Conservation (phyloP, 2,888 invertebrate species). For the Drosophila meridiana region DNA sequence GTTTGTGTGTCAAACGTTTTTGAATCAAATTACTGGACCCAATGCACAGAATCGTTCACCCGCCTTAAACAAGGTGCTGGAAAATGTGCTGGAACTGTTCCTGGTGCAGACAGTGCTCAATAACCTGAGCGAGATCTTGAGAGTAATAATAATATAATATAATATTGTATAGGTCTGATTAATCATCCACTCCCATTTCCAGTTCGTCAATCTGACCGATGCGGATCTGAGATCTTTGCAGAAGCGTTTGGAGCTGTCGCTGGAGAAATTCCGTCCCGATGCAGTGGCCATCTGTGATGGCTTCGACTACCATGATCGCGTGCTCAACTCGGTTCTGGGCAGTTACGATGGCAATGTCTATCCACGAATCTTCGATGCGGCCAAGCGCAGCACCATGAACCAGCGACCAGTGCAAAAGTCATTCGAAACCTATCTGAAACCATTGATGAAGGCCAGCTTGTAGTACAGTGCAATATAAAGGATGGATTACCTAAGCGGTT, state of each 20-base stretch:
- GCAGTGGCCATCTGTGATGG: conserved; percentile 96
- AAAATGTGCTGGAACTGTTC: conserved; percentile 92
- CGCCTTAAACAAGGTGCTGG: conserved; percentile 87
- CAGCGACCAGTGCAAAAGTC: conserved; percentile 90
- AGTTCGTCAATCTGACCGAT: conserved; percentile 75
- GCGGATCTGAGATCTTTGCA: conserved; percentile 86
- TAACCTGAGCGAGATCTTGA: conserved; percentile 90
- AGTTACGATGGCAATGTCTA: conserved; percentile 94
- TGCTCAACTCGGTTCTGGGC: conserved; percentile 91
- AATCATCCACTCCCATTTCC: neutral
- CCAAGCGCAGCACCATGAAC: conserved; percentile 93
- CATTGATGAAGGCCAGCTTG: conserved; percentile 91
- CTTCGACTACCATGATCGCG: conserved; percentile 93
- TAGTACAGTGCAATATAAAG: conserved; percentile 82
- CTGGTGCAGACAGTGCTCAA: conserved; percentile 91
- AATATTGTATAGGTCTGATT: neutral
- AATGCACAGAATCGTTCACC: conserved; percentile 86
- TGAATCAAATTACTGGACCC: conserved; percentile 86
- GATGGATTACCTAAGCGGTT: no score
- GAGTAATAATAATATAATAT: conserved; percentile 86
- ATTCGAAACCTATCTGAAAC: conserved; percentile 90
- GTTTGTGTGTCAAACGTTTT: conserved; percentile 90
- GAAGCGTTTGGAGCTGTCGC: conserved; percentile 89
- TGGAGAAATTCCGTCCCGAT: conserved; percentile 92
- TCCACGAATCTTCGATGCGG: conserved; percentile 91